Evolutionary conservation across 2,797 vertebrate genomes (phyloP).

Genomic region (Pelodytes ibericus): DNA sequence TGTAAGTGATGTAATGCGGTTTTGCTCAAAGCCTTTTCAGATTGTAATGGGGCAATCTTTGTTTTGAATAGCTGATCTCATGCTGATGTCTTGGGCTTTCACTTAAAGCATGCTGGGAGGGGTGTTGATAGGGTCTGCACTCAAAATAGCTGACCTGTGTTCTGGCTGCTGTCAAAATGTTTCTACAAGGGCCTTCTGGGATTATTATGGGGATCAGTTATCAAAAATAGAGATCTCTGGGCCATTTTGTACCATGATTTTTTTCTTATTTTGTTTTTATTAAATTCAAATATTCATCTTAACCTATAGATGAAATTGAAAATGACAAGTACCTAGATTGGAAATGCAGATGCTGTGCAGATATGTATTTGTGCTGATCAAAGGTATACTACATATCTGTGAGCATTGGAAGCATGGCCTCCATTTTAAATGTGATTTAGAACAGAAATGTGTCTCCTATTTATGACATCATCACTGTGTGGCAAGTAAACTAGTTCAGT

Average conservation of each 20-base stretch:
- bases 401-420: no score
- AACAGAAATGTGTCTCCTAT: no score
- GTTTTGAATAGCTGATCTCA: constrained; percentile 1
- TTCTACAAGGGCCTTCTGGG: neutral
- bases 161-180: neutral
- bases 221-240: neutral
- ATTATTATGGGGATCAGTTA: neutral
- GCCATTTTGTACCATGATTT: neutral
- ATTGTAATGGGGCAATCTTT: neutral
- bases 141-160: neutral
- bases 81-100: neutral
- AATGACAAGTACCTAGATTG: no score
- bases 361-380: no score
- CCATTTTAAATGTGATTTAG: no score
- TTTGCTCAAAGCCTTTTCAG: neutral
- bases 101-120: neutral
- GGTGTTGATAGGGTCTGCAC: neutral
- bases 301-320: no score
- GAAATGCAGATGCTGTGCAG: no score
- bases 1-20: neutral
- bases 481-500: no score
- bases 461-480: no score
- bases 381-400: no score
- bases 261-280: no score
- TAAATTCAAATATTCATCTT: neutral